Percentiles rank a stretch among this genome's conserved stretches.
phyloP scores from a whole-genome alignment of 2,113 vertebrate genomes.

The Saguinus imperator region DNA sequence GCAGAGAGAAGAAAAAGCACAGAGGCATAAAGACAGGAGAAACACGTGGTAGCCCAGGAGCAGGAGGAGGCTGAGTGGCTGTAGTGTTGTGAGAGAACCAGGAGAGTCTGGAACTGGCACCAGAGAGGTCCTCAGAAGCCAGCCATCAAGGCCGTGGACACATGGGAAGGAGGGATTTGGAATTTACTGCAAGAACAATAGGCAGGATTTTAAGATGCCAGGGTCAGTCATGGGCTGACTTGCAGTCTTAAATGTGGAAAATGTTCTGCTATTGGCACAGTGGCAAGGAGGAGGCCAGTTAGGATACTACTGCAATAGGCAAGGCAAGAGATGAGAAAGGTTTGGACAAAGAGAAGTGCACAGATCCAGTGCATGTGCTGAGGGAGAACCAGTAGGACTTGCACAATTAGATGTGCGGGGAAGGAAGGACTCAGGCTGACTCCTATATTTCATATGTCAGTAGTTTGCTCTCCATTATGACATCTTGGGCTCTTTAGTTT shows the following conservation, averaged over 20 bases:
- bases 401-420: fast-evolving
- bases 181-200: background rate
- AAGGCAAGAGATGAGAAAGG: background rate
- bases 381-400: background rate
- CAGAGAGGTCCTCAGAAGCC: background rate
- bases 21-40: background rate
- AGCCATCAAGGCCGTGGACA: fast-evolving
- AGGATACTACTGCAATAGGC: too few relatives aligned
- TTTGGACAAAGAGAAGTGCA: background rate
- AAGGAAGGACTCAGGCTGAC: too few relatives aligned
- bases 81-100: fast-evolving
- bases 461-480: background rate
- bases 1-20: background rate
- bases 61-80: background rate
- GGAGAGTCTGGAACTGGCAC: background rate
- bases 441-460: too few relatives aligned
- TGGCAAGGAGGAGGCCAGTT: background rate
- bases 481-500: background rate
- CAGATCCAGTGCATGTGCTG: fast-evolving
- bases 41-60: background rate
- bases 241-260: background rate
- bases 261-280: background rate
- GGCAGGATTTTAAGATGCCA: background rate
- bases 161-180: background rate
- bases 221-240: background rate